Evolutionary conservation across 2,888 invertebrate genomes (phyloP), one percentile per base, ranked within the genome.

Genomic region (Eumacrocentrus americanus): DNA sequence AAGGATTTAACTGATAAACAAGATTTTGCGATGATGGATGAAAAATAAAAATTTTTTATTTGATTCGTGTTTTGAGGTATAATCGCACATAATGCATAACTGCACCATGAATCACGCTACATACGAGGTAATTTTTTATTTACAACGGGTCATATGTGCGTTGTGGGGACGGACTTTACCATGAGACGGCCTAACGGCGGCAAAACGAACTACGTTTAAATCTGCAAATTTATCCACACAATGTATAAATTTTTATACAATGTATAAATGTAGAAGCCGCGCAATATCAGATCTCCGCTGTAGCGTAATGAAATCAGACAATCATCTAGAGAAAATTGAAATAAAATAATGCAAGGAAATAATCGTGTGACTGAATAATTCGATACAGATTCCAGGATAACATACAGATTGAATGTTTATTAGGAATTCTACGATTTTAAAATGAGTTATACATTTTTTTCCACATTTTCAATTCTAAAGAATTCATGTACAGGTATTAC

Each of bases 41-140:
- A 29, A 29, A 29, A 29, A 29, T 9, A 29, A 29, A 40, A 22
- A 40, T 1, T 57, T 18, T 29, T 44, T 52, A 60, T 62, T 65
- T 60, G 58, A 60, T 65, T 64, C 60, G 58, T 62, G 62, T 61
- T 64, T 63, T 60, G 62, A 67, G 64, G 42, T 58, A 44, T 52
- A 58, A 52, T 58, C 51, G 50, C 44, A 62, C 62, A 67, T 65
- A 64, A 67, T 64, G 63, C 67, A 68, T 68, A 68, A 68, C 68
- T 66, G 64, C 63, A 65, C 62, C 68, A 64, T 68, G 68, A 68
- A 68, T 68, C 68, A 68, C 67, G 35, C 58, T 58, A 44, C 44
- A 57, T 57, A 57, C 57, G 48, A 48, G 29, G 23, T 46, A 11
- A 38, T 46, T 22, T 34, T 58, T 52, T 58, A 58, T 58, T 46